phyloP scores from a whole-genome alignment of 2,888 invertebrate genomes.

The Drosophila setosimentum region DNA sequence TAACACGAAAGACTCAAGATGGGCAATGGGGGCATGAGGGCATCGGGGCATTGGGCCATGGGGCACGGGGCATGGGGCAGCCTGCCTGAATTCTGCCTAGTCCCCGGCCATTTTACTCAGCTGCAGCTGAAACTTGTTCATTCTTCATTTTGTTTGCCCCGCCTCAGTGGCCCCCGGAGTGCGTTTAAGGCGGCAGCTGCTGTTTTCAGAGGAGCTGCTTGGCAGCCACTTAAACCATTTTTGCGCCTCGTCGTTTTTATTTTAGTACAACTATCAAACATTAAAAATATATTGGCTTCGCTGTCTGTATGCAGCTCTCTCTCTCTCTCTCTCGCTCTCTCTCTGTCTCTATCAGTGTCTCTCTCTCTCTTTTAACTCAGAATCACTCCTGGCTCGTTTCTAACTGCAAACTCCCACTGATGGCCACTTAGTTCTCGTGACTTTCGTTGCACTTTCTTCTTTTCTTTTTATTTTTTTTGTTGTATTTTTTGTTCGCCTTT shows the following conservation, averaged over 20 bases:
- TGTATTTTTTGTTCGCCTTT: constrained; percentile 9
- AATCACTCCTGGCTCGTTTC: constrained; percentile 5
- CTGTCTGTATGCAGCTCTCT: constrained; percentile 26
- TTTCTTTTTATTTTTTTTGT: constrained; percentile 41
- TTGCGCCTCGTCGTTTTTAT: constrained; percentile 70
- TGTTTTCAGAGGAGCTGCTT: constrained; percentile 32
- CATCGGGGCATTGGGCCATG: background rate
- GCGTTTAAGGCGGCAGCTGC: constrained; percentile 64
- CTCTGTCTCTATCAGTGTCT: background rate
- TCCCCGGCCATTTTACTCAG: constrained; percentile 13
- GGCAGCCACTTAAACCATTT: constrained; percentile 75
- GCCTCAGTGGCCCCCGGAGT: constrained; percentile 66
- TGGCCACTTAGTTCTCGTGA: constrained; percentile 75
- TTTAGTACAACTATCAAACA: constrained; percentile 79
- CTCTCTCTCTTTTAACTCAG: background rate
- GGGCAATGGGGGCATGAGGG: background rate
- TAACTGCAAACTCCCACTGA: constrained; percentile 40
- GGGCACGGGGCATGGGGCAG: background rate
- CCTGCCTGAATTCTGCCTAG: constrained; percentile 12
- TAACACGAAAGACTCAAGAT: constrained; percentile 63
- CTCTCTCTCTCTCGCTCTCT: background rate
- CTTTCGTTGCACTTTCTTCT: constrained; percentile 70
- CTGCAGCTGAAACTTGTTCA: constrained; percentile 66
- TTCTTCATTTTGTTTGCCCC: constrained; percentile 62
- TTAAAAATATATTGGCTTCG: constrained; percentile 77